Base-by-base conservation (phyloP, 2,113 vertebrate genomes). In the Oxygymnocypris stewartii region DNA sequence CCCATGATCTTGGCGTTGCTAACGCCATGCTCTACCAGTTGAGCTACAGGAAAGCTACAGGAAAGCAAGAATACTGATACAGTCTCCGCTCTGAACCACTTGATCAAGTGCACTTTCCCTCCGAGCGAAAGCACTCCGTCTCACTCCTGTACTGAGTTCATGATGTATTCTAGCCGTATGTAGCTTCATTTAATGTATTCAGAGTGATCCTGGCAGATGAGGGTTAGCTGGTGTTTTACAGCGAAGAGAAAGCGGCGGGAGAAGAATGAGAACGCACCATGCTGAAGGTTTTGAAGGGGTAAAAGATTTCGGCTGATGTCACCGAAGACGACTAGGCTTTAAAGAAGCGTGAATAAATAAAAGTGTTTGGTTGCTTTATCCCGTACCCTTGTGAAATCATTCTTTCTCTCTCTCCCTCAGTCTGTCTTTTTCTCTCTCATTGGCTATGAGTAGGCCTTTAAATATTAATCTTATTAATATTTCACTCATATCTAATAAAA, bases 401-500 rank as follows among this genome's bases (percentile, higher is more conserved):
- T 79, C 80, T 79, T 65, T 74, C 78, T 71, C 40, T 83, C 35
- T 35, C 75, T 35, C 44, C n/a, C 35, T 76, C 74, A 3, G 4
- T 78, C 75, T 10, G 42, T 6, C 18, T 51, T 49, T 59, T 20
- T 80, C 47, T 69, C 35, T 54, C 77, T 86, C 65, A 86, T 84
- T 85, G 87, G 57, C 84, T 49, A 82, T 11, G 85, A 88, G 79
- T 88, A 90, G 88, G 75, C 89, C 88, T 87, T 88, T 95, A 92
- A 95, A 95, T 94, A 95, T 95, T 95, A 90, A 94, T 95, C 92
- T 88, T 88, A 94, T 95, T 93, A 95, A 95, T 95, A 94, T 95
- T 95, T 92, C 93, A 95, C 90, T 90, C 85, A 87, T 84, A 86
- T 93, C 94, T 95, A 95, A 95, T 95, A 95, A 95, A 95, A 95